These are phyloP conservation scores for Menidia menidia DNA, from an alignment of 2,797 vertebrate genomes.

Conservation along the genomic window DNA sequence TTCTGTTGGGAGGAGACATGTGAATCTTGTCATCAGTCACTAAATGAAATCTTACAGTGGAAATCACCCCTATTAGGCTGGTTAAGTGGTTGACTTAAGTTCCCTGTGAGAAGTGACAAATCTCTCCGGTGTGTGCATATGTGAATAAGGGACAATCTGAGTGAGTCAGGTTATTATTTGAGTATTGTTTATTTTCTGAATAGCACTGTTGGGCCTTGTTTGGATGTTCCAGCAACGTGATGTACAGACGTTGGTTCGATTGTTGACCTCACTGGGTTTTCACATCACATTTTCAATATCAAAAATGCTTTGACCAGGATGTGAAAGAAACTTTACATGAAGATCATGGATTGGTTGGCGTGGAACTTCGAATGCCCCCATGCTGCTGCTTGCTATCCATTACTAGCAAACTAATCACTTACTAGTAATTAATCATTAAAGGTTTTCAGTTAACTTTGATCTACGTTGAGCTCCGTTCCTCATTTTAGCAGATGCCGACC, in stretches of 20 bases:
- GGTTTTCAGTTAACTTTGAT: not conserved
- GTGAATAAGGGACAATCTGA: not conserved
- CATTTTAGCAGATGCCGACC: not conserved
- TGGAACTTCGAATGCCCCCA: not conserved
- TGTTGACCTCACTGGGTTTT: not conserved
- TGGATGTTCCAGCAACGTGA: not conserved
- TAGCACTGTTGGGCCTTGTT: not conserved
- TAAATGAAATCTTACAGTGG: slow-evolving; percentile 79
- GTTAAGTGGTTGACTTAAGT: slow-evolving; percentile 75
- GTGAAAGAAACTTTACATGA: not conserved
- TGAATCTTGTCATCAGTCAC: slow-evolving; percentile 66
- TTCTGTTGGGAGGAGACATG: slow-evolving; percentile 55
- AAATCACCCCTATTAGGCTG: slow-evolving; percentile 77
- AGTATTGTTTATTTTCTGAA: slow-evolving; percentile 20
- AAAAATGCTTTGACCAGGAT: not conserved
- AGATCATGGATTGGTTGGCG: not conserved
- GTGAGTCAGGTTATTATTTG: slow-evolving; percentile 11
- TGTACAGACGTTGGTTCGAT: not conserved
- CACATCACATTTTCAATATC: not conserved
- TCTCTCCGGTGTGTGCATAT: slow-evolving; percentile 37
- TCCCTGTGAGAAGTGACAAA: slow-evolving; percentile 72
- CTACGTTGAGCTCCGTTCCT: not conserved
- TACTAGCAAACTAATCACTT: not conserved
- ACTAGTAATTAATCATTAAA: not conserved
- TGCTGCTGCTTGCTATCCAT: no score